Base-by-base conservation (phyloP, 2,888 invertebrate species). In the Azorinus chamasolen region DNA sequence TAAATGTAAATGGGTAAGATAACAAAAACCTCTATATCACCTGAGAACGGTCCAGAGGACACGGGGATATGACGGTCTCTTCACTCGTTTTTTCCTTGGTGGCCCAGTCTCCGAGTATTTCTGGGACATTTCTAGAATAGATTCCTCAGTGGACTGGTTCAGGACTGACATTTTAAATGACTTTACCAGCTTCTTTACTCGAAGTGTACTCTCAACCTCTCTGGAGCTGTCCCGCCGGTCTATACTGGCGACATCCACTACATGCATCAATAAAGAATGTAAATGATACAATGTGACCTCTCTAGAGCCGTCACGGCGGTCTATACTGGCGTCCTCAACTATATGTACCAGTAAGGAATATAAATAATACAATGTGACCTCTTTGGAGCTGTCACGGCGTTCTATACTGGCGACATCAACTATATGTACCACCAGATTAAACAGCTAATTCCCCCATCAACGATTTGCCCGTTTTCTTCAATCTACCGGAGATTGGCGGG, bases 171-270 rank as follows among this genome's bases (percentile, higher is more conserved):
- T 66, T 27, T 37, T 51, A 43, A 75, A 82, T 0, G 58, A 59
- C 16, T 71, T 57, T 10, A 85, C 76, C 12, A 88, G 69, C 8
- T 69, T 65, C 8, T 66, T 25, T 12, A 84, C 80, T 25, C 76
- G 74, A 22, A 64, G 54, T 14, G 55, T 39, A 8, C 84, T 83
- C n/a, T 68, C 63, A 20, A 41, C 24, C 57, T 87, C 83, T 16
- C 55, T 53, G 5, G 69, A 46, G 10, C 25, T 51, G 53, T 77
- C 83, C 14, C 88, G 69, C 37, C 87, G 62, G 63, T 89, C 87
- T 12, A 89, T 84, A 73, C 89, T 88, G 3, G 84, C 78, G 4
- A 88, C 74, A 75, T 89, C 88, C 65, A 89, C 89, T 89, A 62
- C 8, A 32, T 14, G n/a, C 12, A 12, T 5, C 4, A 50, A 18